Conservation (phyloP, 2,113 vertebrate genomes). For the Mesoclemmys tuberculata region DNA sequence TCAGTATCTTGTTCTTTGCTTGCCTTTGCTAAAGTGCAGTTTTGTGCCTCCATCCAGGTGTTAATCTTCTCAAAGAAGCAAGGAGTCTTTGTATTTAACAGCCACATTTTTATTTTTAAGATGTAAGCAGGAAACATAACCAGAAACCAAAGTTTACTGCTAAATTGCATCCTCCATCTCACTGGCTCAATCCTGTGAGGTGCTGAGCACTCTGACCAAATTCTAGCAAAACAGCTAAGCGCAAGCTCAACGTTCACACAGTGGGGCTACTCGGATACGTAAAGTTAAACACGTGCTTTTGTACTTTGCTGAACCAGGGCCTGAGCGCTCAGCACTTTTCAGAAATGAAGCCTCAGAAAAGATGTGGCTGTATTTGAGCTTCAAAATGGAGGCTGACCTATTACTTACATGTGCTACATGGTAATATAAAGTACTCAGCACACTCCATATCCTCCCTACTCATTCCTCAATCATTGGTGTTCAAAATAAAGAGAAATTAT, state of each 20-base stretch:
- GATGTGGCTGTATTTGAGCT: constrained; percentile 19
- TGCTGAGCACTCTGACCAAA: constrained; percentile 40
- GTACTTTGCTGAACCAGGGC: constrained; percentile 52
- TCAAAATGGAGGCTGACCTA: constrained; percentile 59
- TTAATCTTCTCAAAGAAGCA: constrained; percentile 20
- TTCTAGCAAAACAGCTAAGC: constrained; percentile 57
- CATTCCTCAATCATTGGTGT: constrained; percentile 12
- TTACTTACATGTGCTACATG: constrained; percentile 43
- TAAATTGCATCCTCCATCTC: constrained; percentile 29
- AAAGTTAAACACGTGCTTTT: constrained; percentile 70
- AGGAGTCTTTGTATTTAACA: constrained; percentile 5
- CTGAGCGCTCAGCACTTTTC: constrained; percentile 43
- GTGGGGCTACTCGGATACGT: constrained; percentile 41
- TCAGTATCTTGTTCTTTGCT: background rate
- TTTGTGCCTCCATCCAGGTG: background rate
- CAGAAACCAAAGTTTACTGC: constrained; percentile 30
- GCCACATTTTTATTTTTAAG: constrained; percentile 23
- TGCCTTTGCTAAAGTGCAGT: constrained; percentile 8
- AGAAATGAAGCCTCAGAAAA: constrained; percentile 44
- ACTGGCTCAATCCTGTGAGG: constrained; percentile 47
- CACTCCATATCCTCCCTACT: constrained; percentile 22
- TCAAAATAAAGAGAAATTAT: constrained; percentile 44
- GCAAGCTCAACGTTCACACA: constrained; percentile 58
- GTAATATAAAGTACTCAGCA: constrained; percentile 6
- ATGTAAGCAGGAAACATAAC: constrained; percentile 52